A percentile compares a stretch with the other conserved stretches of the same genome.
Evolutionary conservation across 2,797 vertebrate species (phyloP).

Genomic region (Argentina silus): DNA sequence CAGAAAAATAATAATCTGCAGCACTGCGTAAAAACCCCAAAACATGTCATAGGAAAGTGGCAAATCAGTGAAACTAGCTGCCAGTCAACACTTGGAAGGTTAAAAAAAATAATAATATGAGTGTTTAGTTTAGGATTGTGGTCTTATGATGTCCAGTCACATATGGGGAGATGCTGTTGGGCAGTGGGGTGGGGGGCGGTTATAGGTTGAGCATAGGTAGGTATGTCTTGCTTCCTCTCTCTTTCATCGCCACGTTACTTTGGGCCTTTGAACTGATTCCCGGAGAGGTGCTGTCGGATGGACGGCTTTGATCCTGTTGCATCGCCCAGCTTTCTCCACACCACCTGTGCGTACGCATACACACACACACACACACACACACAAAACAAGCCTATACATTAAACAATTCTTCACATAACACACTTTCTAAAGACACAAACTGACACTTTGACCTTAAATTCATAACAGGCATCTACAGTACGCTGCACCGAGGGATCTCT

Average conservation of each 20-base stretch:
- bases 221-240: slow-evolving; percentile 24
- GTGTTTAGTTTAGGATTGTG: slow-evolving; percentile 15
- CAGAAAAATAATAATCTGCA: not conserved
- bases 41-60: slow-evolving; percentile 25
- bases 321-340: slow-evolving; percentile 96
- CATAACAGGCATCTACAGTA: no score
- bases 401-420: not conserved
- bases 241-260: slow-evolving; percentile 78
- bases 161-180: slow-evolving; percentile 26
- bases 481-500: not conserved
- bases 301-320: slow-evolving; percentile 94
- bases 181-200: slow-evolving; percentile 46
- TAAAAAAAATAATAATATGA: slow-evolving; percentile 32
- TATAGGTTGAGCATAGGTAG: slow-evolving; percentile 45
- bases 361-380: slow-evolving; percentile 20
- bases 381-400: slow-evolving; percentile 5
- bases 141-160: slow-evolving; percentile 32
- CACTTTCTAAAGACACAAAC: not conserved
- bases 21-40: not conserved
- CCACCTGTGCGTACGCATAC: slow-evolving; percentile 80
- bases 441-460: not conserved
- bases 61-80: slow-evolving; percentile 68
- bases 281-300: slow-evolving; percentile 93
- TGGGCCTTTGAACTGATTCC: slow-evolving; percentile 98
- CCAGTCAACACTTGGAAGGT: slow-evolving; percentile 58